Evolutionary conservation across 2,888 invertebrate species (phyloP), one percentile per base, ranked within the genome.

Genomic region (Charanyca ferruginea): DNA sequence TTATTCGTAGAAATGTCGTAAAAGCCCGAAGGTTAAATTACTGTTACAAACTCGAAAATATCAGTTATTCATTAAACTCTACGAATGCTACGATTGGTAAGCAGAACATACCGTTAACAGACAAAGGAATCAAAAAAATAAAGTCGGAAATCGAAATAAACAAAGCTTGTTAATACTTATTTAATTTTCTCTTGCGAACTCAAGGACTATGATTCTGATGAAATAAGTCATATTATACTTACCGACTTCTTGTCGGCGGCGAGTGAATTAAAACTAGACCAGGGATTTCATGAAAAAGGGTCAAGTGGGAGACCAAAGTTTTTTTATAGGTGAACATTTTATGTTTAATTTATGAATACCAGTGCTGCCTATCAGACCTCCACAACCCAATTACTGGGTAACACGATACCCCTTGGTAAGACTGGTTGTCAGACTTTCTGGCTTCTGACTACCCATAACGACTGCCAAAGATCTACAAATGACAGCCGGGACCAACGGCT

Each of bases 261-360:
- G 44, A 54, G 61, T 62, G 55, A 69, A 78, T 78, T 73, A 73
- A 66, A 73, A 68, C 67, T 79, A 45, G 63, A 64, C 49, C 64
- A 48, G 63, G 63, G 52, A 53, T 20, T 81, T 59, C 62, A 80
- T 69, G 74, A 59, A 74, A 77, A 64, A 62, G 71, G 80, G 83
- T 72, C 69, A 74, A 80, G 58, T 66, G 59, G 55, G 49, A 53
- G 67, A 48, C 47, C 57, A 48, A 38, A 51, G 47, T 65, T 64
- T 74, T 71, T 55, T 55, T 45, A 71, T 47, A 55, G 32, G 32
- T 52, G 22, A 72, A 35, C 25, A 45, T 57, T 72, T 59, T 51
- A n/a, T n/a, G n/a, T n/a, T n/a, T n/a, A n/a, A n/a, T n/a, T n/a
- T n/a, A n/a, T n/a, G n/a, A n/a, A n/a, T n/a, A n/a, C n/a, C n/a